Percentiles rank a stretch among this genome's conserved stretches.
phyloP scores from a whole-genome alignment of 2,113 vertebrate genomes.

The Bombycilla garrulus region DNA sequence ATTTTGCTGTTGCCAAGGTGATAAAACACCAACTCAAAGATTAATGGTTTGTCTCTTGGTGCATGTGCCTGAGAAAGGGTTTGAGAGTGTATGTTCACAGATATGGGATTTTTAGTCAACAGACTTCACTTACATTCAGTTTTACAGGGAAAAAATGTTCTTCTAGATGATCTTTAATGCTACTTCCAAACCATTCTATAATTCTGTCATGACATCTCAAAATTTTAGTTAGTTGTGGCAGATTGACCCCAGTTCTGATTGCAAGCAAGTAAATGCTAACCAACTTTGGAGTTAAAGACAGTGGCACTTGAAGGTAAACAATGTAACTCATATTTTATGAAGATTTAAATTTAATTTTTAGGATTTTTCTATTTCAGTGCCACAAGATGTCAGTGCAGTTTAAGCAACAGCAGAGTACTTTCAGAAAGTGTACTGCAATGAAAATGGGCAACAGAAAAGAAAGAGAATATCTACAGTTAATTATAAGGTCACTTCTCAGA shows the following conservation, averaged over 20 bases:
- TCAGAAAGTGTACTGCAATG: not conserved
- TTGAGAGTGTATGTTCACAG: not conserved
- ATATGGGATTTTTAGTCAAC: not conserved
- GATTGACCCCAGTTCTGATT: not conserved
- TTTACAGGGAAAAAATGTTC: not conserved
- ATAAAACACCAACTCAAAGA: conserved; percentile 10
- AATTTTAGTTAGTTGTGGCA: not conserved
- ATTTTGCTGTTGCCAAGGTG: conserved; percentile 26
- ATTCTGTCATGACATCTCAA: not conserved
- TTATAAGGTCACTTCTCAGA: not conserved
- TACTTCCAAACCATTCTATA: not conserved
- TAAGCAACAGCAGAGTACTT: conserved; percentile 56
- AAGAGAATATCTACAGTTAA: not conserved
- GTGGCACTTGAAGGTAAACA: not conserved
- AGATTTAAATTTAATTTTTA: not conserved
- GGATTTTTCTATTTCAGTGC: conserved; percentile 24
- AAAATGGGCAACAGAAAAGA: not conserved
- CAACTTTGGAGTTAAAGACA: not conserved
- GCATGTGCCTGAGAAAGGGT: not conserved
- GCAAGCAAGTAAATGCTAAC: not conserved
- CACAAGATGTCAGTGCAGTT: conserved; percentile 83
- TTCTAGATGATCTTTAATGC: not conserved
- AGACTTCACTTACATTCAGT: not conserved
- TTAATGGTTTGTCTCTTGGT: not conserved
- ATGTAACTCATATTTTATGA: not conserved